Conservation (phyloP, 2,113 vertebrate species). For the Bothrops jararaca region DNA sequence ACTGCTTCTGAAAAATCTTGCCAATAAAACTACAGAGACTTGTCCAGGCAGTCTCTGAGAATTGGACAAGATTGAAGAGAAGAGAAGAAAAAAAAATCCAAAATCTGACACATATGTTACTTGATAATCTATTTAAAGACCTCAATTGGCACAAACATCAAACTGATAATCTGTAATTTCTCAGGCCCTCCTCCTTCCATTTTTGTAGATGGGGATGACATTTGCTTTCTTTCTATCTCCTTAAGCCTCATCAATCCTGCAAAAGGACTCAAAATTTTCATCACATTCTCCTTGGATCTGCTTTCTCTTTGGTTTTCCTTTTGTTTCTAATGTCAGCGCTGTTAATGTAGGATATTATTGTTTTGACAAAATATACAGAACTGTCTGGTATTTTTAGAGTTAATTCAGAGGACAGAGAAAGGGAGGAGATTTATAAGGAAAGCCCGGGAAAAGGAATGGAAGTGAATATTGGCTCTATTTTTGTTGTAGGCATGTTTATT, state of each 20-base stretch:
- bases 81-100: no score
- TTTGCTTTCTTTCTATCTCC: neutral
- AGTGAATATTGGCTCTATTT: neutral
- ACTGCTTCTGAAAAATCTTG: no score
- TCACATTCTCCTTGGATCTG: no score
- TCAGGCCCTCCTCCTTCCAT: neutral
- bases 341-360: no score
- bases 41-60: no score
- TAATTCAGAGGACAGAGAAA: no score
- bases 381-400: no score
- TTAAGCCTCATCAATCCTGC: neutral
- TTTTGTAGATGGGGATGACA: neutral
- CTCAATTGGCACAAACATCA: neutral
- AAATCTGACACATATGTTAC: neutral
- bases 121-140: neutral
- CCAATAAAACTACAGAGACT: no score
- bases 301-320: neutral
- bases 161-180: neutral
- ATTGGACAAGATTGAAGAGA: no score
- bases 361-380: no score
- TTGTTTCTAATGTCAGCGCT: neutral
- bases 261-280: neutral
- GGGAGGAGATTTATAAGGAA: no score
- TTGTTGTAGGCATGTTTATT: neutral
- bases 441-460: no score